Evolutionary conservation across 2,113 vertebrate genomes (phyloP), one percentile per base, ranked within the genome.

Genomic region (Muntiacus reevesi): DNA sequence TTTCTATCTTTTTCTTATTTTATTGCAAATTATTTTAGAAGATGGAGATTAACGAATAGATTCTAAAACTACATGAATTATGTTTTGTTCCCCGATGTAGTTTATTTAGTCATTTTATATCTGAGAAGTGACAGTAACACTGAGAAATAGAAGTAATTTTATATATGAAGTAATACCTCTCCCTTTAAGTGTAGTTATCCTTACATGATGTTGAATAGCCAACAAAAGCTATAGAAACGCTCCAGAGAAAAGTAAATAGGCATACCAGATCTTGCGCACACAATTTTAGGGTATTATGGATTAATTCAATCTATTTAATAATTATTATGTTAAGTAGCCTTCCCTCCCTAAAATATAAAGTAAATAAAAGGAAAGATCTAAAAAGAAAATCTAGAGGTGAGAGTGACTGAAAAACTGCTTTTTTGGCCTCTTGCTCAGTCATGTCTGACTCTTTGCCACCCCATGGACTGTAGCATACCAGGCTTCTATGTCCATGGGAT

Each of bases 1-100:
- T 92, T 95, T 96, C 30, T 91, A 16, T 23, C 28, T 94, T 90
- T 92, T 67, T 74, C 23, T 89, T 59, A 55, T 71, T 81, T 93
- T 92, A 45, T 95, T 84, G 86, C 6, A 21, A 67, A 81, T 64
- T 64, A 82, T 96, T 96, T 60, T 36, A 97, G 76, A 91, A 96
- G 17, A 64, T 30, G 4, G 13, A 90, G 60, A 76, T 91, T 74
- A 59, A 85, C 33, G 25, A 33, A 17, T 74, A 64, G 54, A 12
- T 84, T 74, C n/a, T 57, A 74, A 96, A 96, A 43, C 3, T 33
- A 16, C 16, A 25, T 60, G 67, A 83, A 33, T 78, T 76, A 27
- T n/a, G 13, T 23, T 91, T 89, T 89, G 7, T 60, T 52, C 25
- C 27, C n/a, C 7, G 0, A 64, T 81, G 33, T 16, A 50, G 60